Evolutionary conservation across 1,140 invertebrate genomes (phyloP), one percentile per base, ranked within the genome.

Genomic region (Cotesia vestalis): DNA sequence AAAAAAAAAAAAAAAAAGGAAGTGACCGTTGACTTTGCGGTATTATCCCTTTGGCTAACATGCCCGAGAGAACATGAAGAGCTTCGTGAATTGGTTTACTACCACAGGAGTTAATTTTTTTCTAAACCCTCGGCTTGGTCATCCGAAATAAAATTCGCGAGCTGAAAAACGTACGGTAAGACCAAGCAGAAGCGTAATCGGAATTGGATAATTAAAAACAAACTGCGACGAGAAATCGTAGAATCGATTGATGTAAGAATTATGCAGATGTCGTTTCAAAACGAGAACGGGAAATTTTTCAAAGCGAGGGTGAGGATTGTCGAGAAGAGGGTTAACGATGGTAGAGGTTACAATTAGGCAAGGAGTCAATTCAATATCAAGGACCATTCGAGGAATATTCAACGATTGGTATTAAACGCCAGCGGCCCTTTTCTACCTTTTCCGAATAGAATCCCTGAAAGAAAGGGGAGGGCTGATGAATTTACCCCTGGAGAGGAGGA

Each of bases 361-460:
- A 46, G 80, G 63, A 83, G 80, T 80, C 83, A 85, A 86, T 86
- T 86, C 83, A 86, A 86, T 86, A 86, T 85, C 83, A 80, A 80
- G 80, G 78, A 80, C 83, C 76, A 83, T 84, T 83, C 78, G 73
- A 66, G 46, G 84, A 86, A 86, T 85, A 86, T 86, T 86, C 83
- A 83, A 83, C 78, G 81, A 75, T 73, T 71, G 75, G 83, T 82
- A 85, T 86, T 85, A 84, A 86, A 84, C 81, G 78, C 79, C 79
- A 73, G 76, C 80, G 77, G 77, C 71, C 73, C 75, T 64, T 64
- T 64, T 64, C 62, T 38, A 64, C 40, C 40, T 14, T 35, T 12
- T 51, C 38, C 12, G 20, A 9, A 12, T 5, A 11, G 3, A n/a
- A 36, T 4, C 40, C 20, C 40, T 20, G 20, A 1, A 27, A 27